Conservation (phyloP, 1,140 invertebrate genomes). For the Caerostris extrusa region DNA sequence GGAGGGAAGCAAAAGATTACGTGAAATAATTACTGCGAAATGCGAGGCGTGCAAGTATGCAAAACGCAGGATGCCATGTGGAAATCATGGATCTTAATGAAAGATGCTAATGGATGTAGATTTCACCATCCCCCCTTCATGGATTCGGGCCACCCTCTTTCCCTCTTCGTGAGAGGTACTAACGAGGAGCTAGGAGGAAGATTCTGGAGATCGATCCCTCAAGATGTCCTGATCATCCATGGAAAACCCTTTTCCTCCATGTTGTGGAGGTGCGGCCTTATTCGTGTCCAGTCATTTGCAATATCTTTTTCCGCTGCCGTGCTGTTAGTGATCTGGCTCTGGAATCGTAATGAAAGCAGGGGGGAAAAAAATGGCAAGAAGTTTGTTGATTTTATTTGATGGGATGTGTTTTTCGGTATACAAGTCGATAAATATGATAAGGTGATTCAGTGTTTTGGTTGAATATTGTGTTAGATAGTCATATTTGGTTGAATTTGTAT, state of each 20-base stretch:
- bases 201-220: slow-evolving; percentile 34
- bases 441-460: background rate
- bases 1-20: slow-evolving; percentile 8
- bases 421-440: background rate
- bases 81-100: background rate
- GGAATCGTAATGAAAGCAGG: slow-evolving; percentile 3
- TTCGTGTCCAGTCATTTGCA: slow-evolving; percentile 5
- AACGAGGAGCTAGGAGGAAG: slow-evolving; percentile 20
- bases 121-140: background rate
- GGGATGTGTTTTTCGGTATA: background rate
- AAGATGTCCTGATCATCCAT: slow-evolving; percentile 45
- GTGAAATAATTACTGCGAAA: slow-evolving; percentile 51
- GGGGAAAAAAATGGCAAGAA: background rate
- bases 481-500: no score
- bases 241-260: background rate
- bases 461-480: no score
- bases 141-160: background rate
- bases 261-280: background rate
- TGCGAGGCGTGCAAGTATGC: slow-evolving; percentile 31
- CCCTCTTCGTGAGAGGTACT: background rate
- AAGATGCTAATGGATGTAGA: slow-evolving; percentile 49
- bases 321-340: slow-evolving; percentile 14
- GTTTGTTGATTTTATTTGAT: slow-evolving; percentile 1
- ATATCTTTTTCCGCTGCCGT: slow-evolving; percentile 14
- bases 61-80: slow-evolving; percentile 15